Conservation (phyloP, 2,888 invertebrate species). For the Lampropteryx suffumata region DNA sequence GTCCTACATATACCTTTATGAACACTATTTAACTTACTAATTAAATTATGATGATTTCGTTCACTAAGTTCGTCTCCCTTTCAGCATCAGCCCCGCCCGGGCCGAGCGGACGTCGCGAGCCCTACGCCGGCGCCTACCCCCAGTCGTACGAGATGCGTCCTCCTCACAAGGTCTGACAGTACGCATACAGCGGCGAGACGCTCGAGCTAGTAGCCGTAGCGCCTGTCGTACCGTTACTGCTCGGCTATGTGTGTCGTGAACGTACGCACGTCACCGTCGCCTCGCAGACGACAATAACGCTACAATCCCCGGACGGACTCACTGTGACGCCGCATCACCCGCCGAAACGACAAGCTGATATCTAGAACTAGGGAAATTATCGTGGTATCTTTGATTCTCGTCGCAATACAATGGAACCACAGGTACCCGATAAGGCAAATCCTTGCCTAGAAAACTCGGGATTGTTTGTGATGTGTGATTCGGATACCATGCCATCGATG, state of each 20-base stretch:
- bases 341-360: conserved; percentile 21
- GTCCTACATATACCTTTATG: too few relatives aligned
- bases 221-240: conserved; percentile 68
- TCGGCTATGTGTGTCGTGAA: conserved; percentile 67
- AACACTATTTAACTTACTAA: too few relatives aligned
- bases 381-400: too few relatives aligned
- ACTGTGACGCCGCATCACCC: conserved; percentile 15
- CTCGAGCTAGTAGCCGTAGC: conserved; percentile 64
- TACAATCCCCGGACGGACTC: conserved; percentile 61
- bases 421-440: too few relatives aligned
- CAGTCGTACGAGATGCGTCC: conserved; percentile 89
- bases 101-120: conserved; percentile 80
- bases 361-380: conserved; percentile 2
- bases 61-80: neutral
- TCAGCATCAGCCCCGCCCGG: conserved; percentile 70
- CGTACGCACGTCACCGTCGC: conserved; percentile 53
- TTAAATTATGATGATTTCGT: too few relatives aligned
- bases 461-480: too few relatives aligned
- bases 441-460: too few relatives aligned
- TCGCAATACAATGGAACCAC: too few relatives aligned
- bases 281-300: conserved; percentile 73
- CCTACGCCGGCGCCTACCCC: conserved; percentile 89
- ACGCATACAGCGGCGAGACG: conserved; percentile 58
- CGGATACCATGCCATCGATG: too few relatives aligned
- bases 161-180: conserved; percentile 85